Conservation (phyloP, 2,888 invertebrate species). For the Laspeyria flexula region DNA sequence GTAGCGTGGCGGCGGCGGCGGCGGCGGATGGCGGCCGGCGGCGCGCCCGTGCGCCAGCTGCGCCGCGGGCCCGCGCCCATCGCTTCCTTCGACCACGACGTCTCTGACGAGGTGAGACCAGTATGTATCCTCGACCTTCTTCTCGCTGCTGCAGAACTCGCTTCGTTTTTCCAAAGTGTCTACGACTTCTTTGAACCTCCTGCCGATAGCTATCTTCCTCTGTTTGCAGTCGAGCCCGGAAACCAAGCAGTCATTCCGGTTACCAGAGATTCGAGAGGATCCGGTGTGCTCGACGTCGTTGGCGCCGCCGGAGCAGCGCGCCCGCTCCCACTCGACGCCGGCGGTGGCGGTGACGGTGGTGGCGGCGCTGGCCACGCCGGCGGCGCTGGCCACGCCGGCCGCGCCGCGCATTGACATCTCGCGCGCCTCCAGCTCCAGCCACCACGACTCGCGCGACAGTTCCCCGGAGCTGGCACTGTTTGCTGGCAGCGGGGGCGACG, state of each 20-base stretch:
- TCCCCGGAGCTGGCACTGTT: slow-evolving; percentile 94
- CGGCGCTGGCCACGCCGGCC: slow-evolving; percentile 90
- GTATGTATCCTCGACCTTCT: slow-evolving; percentile 82
- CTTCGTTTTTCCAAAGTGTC: not conserved
- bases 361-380: slow-evolving; percentile 85
- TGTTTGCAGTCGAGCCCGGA: slow-evolving; percentile 85
- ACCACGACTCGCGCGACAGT: slow-evolving; percentile 94
- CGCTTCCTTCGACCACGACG: slow-evolving; percentile 95
- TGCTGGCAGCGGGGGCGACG: slow-evolving; percentile 76
- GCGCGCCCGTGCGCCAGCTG: slow-evolving; percentile 85
- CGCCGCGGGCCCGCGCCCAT: slow-evolving; percentile 97
- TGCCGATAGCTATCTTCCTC: not conserved
- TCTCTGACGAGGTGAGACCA: slow-evolving; percentile 91
- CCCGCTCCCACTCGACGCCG: slow-evolving; percentile 76
- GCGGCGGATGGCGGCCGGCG: slow-evolving; percentile 55
- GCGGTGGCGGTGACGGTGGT: slow-evolving; percentile 39
- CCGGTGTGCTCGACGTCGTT: slow-evolving; percentile 54
- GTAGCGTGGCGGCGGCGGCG: slow-evolving; percentile 25
- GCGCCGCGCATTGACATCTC: slow-evolving; percentile 96
- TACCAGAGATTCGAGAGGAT: slow-evolving; percentile 82
- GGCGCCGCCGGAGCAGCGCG: slow-evolving; percentile 70
- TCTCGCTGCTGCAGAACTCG: slow-evolving; percentile 51
- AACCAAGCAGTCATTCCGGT: slow-evolving; percentile 82
- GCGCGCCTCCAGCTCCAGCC: slow-evolving; percentile 94
- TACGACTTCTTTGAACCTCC: not conserved